Percentiles rank a stretch among this genome's conserved stretches.
Evolutionary conservation across 2,113 vertebrate genomes (phyloP).

Genomic region (Sigmodon hispidus): DNA sequence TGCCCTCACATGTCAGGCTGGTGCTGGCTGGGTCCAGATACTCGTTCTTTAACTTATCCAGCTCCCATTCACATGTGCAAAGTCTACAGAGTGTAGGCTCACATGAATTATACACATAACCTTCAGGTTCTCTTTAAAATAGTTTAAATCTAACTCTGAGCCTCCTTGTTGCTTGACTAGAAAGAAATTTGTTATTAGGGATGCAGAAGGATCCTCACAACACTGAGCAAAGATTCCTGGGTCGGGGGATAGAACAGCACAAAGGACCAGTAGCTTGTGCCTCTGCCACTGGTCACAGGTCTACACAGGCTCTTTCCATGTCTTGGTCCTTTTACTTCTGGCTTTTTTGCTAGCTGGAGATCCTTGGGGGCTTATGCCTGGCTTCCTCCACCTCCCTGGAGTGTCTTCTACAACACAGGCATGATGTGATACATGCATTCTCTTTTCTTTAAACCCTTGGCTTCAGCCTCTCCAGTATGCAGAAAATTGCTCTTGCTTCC

Average conservation of each 20-base stretch:
- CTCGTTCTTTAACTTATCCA: neutral
- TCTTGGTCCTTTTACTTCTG: neutral
- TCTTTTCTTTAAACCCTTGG: neutral
- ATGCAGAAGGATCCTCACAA: neutral
- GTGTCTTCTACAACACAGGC: too few relatives aligned
- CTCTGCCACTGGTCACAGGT: neutral
- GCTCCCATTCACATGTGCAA: neutral
- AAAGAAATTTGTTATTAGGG: neutral
- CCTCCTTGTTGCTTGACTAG: neutral
- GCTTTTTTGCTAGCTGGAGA: neutral
- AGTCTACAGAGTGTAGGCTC: neutral
- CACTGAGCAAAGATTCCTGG: neutral
- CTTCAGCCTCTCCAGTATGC: neutral
- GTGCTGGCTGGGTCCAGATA: neutral
- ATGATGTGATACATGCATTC: fast-evolving
- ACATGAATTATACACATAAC: neutral
- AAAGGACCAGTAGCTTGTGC: neutral
- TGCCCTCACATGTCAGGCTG: too few relatives aligned
- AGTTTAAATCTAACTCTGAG: neutral
- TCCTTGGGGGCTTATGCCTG: neutral
- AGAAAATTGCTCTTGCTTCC: neutral
- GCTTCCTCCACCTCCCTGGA: neutral
- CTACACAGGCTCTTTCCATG: neutral
- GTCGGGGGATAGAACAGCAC: too few relatives aligned
- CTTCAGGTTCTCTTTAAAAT: conserved; percentile 21